phyloP scores from a whole-genome alignment of 2,888 invertebrate genomes.

The Drosophila maculinotata region DNA sequence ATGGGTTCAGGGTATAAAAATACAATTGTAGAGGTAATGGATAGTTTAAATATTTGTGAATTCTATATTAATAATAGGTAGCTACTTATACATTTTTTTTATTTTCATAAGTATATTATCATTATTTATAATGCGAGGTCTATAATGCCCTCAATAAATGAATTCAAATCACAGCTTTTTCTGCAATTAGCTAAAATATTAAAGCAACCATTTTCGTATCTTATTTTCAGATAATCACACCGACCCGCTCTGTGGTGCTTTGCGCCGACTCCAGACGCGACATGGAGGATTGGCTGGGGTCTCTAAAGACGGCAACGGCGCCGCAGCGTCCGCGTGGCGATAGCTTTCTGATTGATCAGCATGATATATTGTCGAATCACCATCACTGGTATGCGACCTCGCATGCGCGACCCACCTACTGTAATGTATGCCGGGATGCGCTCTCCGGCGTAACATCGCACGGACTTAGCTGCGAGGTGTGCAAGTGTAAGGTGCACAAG shows the following conservation, averaged over 20 bases:
- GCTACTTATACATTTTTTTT: no score
- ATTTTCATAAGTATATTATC: no score
- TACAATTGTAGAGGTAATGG: no score
- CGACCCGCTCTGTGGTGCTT: constrained; percentile 91
- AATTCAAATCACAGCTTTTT: no score
- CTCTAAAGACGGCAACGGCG: constrained; percentile 90
- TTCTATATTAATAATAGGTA: no score
- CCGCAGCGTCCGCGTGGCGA: constrained; percentile 84
- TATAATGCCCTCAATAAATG: no score
- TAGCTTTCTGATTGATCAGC: constrained; percentile 87
- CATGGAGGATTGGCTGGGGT: constrained; percentile 97
- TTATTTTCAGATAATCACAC: constrained; percentile 87
- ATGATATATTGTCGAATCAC: constrained; percentile 89
- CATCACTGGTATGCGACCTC: constrained; percentile 96
- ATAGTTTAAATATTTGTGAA: no score
- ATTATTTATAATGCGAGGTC: no score
- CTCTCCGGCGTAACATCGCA: constrained; percentile 97
- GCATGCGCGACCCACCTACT: constrained; percentile 97
- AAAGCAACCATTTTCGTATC: neutral
- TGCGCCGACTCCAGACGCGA: constrained; percentile 92
- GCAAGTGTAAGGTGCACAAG: constrained; percentile 99
- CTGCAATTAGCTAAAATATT: no score
- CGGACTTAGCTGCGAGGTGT: constrained; percentile 98
- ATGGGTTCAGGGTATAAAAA: no score
- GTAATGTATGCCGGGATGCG: constrained; percentile 98